phyloP scores from a whole-genome alignment of 1,140 invertebrate species.

The Telenomus remus region DNA sequence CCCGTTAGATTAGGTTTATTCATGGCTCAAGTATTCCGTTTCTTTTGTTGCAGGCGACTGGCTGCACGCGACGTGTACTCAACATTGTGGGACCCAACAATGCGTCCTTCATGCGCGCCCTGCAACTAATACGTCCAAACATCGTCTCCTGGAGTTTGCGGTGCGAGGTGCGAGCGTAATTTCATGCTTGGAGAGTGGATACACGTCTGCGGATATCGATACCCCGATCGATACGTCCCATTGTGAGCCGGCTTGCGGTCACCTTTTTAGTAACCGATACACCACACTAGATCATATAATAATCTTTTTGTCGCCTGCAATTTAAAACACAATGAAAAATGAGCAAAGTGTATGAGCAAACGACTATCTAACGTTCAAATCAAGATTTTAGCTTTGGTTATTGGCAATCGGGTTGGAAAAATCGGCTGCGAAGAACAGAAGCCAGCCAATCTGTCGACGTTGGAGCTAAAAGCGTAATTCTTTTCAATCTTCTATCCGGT shows the following conservation, averaged over 20 bases:
- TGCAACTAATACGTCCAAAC: slow-evolving; percentile 24
- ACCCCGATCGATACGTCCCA: slow-evolving; percentile 35
- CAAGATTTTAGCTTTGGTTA: no score
- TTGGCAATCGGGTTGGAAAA: no score
- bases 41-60: slow-evolving; percentile 36
- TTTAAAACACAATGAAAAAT: slow-evolving; percentile 44
- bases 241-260: slow-evolving; percentile 35
- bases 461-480: slow-evolving; percentile 19
- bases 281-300: slow-evolving; percentile 39
- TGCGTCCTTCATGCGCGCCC: slow-evolving; percentile 27
- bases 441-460: slow-evolving; percentile 26
- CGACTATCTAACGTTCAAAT: background rate
- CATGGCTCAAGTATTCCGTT: slow-evolving; percentile 41
- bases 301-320: slow-evolving; percentile 38
- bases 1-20: slow-evolving; percentile 50
- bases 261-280: slow-evolving; percentile 49
- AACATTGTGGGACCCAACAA: slow-evolving; percentile 23
- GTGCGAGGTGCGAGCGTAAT: slow-evolving; percentile 28
- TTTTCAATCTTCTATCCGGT: slow-evolving; percentile 11
- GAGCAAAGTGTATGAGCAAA: slow-evolving; percentile 44
- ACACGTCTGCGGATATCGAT: slow-evolving; percentile 44
- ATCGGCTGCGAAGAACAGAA: slow-evolving; percentile 1
- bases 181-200: slow-evolving; percentile 18
- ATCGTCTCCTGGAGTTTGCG: slow-evolving; percentile 38
- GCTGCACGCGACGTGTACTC: slow-evolving; percentile 19